phyloP scores from a whole-genome alignment of 2,888 invertebrate genomes.

The Aphelenchoides bicaudatus region DNA sequence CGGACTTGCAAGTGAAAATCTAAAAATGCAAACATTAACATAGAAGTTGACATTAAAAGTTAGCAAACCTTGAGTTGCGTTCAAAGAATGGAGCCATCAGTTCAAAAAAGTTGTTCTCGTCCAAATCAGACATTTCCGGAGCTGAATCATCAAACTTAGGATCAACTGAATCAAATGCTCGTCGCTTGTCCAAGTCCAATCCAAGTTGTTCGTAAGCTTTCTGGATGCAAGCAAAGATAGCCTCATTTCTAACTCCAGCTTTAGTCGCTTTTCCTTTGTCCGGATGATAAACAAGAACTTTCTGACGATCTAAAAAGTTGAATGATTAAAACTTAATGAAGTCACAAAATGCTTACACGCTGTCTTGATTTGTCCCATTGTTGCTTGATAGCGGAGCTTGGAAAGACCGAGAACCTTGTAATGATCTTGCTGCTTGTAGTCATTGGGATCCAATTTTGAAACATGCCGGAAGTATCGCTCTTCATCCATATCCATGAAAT shows the following conservation, averaged over 20 bases:
- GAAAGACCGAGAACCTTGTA: constrained; percentile 89
- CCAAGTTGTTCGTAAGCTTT: constrained; percentile 65
- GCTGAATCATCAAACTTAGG: constrained; percentile 81
- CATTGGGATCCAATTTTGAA: constrained; percentile 46
- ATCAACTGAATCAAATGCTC: constrained; percentile 94
- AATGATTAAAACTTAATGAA: constrained; percentile 6
- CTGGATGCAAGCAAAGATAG: constrained; percentile 97
- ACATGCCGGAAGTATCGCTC: constrained; percentile 53
- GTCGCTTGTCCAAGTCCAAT: constrained; percentile 67
- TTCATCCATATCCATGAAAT: constrained; percentile 50
- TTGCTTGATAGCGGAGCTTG: constrained; percentile 76
- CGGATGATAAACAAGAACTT: constrained; percentile 90
- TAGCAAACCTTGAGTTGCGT: constrained; percentile 64
- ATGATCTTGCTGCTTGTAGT: constrained; percentile 79
- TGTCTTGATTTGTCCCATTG: constrained; percentile 85
- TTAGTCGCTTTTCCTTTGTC: constrained; percentile 89
- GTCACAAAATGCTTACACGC: constrained; percentile 73
- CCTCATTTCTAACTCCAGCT: constrained; percentile 77
- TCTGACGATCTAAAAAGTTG: constrained; percentile 69
- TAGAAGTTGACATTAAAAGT: background rate
- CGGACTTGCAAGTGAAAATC: constrained; percentile 84
- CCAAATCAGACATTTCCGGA: constrained; percentile 63
- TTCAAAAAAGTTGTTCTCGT: constrained; percentile 71
- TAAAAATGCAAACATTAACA: constrained; percentile 41
- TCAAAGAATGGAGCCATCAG: constrained; percentile 65